A percentile compares a stretch with the other conserved stretches of the same genome.
Evolutionary conservation across 2,113 vertebrate genomes (phyloP).

Genomic region (Oceanites oceanicus): DNA sequence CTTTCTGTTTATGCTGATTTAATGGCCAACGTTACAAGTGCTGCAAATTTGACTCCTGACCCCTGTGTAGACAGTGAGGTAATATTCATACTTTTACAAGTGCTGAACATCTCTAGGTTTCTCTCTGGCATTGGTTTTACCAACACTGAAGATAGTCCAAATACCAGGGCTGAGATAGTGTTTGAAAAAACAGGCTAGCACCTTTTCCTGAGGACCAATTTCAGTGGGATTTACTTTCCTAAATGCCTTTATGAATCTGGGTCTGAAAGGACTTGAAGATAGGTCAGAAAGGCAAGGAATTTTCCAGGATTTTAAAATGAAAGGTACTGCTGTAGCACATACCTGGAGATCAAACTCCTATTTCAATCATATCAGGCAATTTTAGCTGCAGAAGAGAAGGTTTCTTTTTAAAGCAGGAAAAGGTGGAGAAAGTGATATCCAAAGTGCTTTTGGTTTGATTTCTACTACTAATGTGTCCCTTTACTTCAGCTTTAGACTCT

Average conservation of each 20-base stretch:
- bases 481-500: neutral
- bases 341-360: neutral
- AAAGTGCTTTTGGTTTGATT: neutral
- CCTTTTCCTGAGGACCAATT: neutral
- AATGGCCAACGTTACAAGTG: neutral
- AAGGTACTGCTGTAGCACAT: neutral
- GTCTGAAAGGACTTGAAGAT: neutral
- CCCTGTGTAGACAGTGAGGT: neutral
- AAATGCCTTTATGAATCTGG: neutral
- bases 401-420: neutral
- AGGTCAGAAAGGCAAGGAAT: neutral
- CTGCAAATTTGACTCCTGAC: neutral
- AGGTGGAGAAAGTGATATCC: neutral
- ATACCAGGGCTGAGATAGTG: neutral
- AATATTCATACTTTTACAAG: neutral
- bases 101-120: neutral
- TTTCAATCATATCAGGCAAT: neutral
- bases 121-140: neutral
- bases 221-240: neutral
- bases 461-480: neutral
- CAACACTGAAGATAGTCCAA: neutral
- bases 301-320: conserved; percentile 5
- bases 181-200: neutral
- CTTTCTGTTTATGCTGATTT: neutral
- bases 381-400: neutral